Percentiles rank a stretch among this genome's conserved stretches.
Evolutionary conservation across 2,113 vertebrate genomes (phyloP).

Genomic region (Gobius niger): DNA sequence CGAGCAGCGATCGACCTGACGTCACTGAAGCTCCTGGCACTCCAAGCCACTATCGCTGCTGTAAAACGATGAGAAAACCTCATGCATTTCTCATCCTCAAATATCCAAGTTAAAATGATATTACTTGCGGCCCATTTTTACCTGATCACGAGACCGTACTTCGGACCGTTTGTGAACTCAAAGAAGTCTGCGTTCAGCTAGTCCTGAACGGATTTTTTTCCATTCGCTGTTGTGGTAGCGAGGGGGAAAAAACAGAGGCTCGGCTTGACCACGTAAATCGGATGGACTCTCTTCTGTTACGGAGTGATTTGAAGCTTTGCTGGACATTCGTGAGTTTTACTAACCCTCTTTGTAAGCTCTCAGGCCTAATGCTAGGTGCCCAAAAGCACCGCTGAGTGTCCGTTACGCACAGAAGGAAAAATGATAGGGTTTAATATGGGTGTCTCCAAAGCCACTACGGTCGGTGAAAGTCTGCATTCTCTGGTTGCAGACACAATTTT

Average conservation of each 20-base stretch:
- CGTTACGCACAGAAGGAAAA: slow-evolving; percentile 39
- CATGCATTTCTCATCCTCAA: slow-evolving; percentile 37
- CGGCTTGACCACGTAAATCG: slow-evolving; percentile 46
- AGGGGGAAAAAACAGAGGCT: slow-evolving; percentile 43
- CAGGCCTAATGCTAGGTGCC: slow-evolving; percentile 11
- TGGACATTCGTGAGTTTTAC: neutral
- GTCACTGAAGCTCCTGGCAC: slow-evolving; percentile 79
- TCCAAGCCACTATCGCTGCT: slow-evolving; percentile 71
- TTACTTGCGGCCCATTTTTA: slow-evolving; percentile 14
- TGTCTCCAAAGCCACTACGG: slow-evolving; percentile 55
- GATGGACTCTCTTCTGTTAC: slow-evolving; percentile 39
- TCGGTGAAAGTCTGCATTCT: slow-evolving; percentile 16
- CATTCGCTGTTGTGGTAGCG: slow-evolving; percentile 64
- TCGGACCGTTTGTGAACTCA: slow-evolving; percentile 29
- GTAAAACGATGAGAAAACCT: slow-evolving; percentile 68
- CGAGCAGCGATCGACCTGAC: slow-evolving; percentile 75
- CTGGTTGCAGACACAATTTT: too few relatives aligned
- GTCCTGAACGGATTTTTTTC: slow-evolving; percentile 45
- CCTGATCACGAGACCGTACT: slow-evolving; percentile 20
- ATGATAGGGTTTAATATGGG: slow-evolving; percentile 58
- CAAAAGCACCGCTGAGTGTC: slow-evolving; percentile 16
- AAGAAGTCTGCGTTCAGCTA: slow-evolving; percentile 56
- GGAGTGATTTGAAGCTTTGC: neutral
- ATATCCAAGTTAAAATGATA: slow-evolving; percentile 42
- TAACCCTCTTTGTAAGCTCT: neutral